Evolutionary conservation across 2,113 vertebrate species (phyloP).

Genomic region (Macquaria australasica): DNA sequence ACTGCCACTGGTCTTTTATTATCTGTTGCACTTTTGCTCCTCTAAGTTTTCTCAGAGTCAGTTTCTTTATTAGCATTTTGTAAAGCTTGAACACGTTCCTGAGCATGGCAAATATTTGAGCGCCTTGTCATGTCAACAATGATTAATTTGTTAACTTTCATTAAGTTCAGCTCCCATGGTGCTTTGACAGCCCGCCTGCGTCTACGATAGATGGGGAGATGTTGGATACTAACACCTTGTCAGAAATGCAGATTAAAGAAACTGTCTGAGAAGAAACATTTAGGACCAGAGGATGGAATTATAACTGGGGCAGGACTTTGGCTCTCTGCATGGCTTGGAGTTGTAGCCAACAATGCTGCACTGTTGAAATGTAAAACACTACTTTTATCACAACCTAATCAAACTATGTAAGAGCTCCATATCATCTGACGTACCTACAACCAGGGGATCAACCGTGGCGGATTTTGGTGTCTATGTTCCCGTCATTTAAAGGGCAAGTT

Average conservation of each 20-base stretch:
- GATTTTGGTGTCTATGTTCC: constrained; percentile 19
- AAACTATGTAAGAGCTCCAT: neutral
- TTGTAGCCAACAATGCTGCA: neutral
- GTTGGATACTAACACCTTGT: neutral
- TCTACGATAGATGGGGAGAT: neutral
- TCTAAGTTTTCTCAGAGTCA: neutral
- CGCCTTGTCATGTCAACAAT: neutral
- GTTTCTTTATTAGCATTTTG: neutral
- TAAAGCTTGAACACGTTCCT: neutral
- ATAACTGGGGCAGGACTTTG: neutral
- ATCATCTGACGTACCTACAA: neutral
- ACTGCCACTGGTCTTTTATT: neutral
- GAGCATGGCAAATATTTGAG: too few species aligned
- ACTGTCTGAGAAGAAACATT: neutral
- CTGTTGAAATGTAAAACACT: neutral
- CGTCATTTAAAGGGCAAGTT: neutral
- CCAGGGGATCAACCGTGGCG: neutral
- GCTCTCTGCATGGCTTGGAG: neutral
- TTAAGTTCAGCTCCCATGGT: neutral
- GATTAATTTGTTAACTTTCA: neutral
- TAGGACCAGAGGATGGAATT: neutral
- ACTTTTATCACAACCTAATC: neutral
- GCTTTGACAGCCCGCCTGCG: neutral
- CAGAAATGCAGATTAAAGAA: neutral
- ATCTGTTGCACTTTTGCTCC: neutral